Evolutionary conservation across 2,888 invertebrate species (phyloP).

Genomic region (Molorchus minor): DNA sequence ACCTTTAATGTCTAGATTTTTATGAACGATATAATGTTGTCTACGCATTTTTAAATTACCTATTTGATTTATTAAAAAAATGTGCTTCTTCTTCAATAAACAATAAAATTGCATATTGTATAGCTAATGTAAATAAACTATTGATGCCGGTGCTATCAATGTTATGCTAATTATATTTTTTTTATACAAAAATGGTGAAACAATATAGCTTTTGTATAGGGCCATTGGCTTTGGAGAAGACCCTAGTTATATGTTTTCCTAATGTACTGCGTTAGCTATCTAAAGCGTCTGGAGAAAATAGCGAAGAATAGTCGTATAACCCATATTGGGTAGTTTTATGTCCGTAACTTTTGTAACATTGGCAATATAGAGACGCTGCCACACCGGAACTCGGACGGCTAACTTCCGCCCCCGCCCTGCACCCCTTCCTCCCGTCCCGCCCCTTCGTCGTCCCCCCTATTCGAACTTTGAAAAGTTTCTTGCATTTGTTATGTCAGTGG

Average conservation of each 20-base stretch:
- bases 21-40: no score
- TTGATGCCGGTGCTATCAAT: no score
- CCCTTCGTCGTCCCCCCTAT: neutral
- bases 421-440: slow-evolving; percentile 11
- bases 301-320: slow-evolving; percentile 36
- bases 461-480: slow-evolving; percentile 51
- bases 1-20: no score
- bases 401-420: slow-evolving; percentile 36
- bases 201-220: no score
- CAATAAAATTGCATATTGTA: no score
- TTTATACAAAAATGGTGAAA: no score
- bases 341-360: slow-evolving; percentile 41
- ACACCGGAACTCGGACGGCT: slow-evolving; percentile 39
- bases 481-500: slow-evolving; percentile 61
- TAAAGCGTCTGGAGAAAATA: slow-evolving; percentile 26
- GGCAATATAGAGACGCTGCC: slow-evolving; percentile 39
- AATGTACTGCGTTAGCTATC: slow-evolving; percentile 16
- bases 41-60: no score
- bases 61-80: no score
- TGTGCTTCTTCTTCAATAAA: no score
- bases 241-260: slow-evolving; percentile 20
- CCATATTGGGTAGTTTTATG: slow-evolving; percentile 47
- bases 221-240: slow-evolving; percentile 6
- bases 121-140: no score
- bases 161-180: no score